Evolutionary conservation across 2,797 vertebrate genomes (phyloP), one percentile per base, ranked within the genome.

Genomic region (Macrochelys suwanniensis): DNA sequence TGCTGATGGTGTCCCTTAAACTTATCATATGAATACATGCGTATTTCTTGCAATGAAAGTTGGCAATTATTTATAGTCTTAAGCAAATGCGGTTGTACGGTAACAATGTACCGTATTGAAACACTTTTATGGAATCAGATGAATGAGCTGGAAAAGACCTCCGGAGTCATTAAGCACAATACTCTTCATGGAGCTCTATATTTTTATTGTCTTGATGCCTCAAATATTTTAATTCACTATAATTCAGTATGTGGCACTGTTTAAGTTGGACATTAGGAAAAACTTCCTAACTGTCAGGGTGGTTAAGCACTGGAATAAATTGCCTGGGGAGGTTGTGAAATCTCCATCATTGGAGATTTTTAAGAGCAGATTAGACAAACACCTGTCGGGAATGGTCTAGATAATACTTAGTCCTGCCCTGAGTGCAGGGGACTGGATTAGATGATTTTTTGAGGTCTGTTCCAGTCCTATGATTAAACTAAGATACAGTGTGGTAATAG

Each of bases 11-110:
- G 5, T 1, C 23, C 10, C 11, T 89, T 37, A 68, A 56, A 54
- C 19, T 31, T 74, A 26, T 4, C 31, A 65, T 17, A 33, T 33
- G 47, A 76, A 47, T 5, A 0, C 0, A 26, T 23, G 2, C 4
- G 28, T n/a, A 54, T 50, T 86, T 25, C 57, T 71, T 49, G 16
- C 37, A 84, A 50, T 85, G 90, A 84, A 11, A 17, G 21, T 26
- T 45, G 10, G 7, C 82, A 49, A 80, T 4, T 6, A 87, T 33
- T 50, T 49, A 37, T 80, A 2, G 74, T 65, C 10, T 54, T 23
- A 56, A 42, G 50, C 71, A 42, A 16, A 61, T 26, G 51, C 76
- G n/a, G 56, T 45, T 85, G 82, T 61, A 45, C 47, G 77, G 71
- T 88, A 50, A 54, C 11, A 68, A 28, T 0, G 0, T n/a, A n/a